Conservation (phyloP, 2,113 vertebrate genomes). For the Rhinogobius similis region DNA sequence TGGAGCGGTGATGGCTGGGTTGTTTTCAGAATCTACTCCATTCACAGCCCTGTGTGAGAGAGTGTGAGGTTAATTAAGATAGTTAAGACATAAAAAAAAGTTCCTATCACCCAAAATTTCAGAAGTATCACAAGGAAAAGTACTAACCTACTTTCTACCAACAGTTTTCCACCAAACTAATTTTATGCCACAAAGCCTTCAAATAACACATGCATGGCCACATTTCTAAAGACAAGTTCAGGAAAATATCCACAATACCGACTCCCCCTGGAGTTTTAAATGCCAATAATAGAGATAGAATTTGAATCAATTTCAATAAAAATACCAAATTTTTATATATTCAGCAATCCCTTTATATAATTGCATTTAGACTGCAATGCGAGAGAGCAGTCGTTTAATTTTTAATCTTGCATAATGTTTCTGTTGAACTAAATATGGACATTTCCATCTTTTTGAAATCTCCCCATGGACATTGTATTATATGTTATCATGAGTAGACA, state of each 20-base stretch:
- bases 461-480: neutral
- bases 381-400: too few species aligned
- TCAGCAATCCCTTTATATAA: too few species aligned
- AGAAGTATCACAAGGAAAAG: neutral
- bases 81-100: neutral
- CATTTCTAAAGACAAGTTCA: neutral
- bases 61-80: constrained; percentile 5
- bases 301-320: neutral
- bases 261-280: neutral
- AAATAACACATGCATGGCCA: neutral
- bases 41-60: constrained; percentile 80
- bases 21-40: constrained; percentile 82
- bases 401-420: too few species aligned
- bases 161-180: neutral
- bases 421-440: too few species aligned
- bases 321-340: neutral
- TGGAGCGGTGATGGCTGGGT: constrained; percentile 79
- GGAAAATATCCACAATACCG: neutral
- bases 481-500: neutral
- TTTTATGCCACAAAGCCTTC: neutral
- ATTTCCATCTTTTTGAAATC: neutral
- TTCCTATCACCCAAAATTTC: neutral
- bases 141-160: neutral
- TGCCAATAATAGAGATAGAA: neutral
- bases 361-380: too few species aligned